phyloP scores from a whole-genome alignment of 2,113 vertebrate species.

The Chitala chitala region DNA sequence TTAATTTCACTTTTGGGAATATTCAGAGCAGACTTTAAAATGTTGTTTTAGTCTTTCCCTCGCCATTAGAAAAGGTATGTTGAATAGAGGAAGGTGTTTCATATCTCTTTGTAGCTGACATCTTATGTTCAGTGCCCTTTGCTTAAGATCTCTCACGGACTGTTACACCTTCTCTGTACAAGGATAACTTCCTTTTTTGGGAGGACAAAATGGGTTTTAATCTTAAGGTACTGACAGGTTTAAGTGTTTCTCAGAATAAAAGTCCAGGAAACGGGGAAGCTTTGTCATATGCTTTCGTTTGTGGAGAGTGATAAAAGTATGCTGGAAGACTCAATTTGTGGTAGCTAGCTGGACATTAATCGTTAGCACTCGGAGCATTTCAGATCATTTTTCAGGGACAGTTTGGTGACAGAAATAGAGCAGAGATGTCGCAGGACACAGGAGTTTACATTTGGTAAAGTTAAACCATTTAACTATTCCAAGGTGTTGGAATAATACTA shows the following conservation, averaged over 20 bases:
- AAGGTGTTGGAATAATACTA: too few species aligned
- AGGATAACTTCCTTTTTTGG: slow-evolving; percentile 31
- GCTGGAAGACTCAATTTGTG: slow-evolving; percentile 30
- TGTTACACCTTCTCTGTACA: slow-evolving; percentile 39
- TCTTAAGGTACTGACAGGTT: slow-evolving; percentile 45
- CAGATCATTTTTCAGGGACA: slow-evolving; percentile 32
- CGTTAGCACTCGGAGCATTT: slow-evolving; percentile 28
- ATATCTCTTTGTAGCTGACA: slow-evolving; percentile 55
- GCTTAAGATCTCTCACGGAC: slow-evolving; percentile 18
- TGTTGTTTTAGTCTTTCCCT: neutral
- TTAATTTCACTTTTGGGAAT: slow-evolving; percentile 18
- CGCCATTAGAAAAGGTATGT: slow-evolving; percentile 44
- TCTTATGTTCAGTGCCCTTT: slow-evolving; percentile 51
- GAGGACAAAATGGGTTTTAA: slow-evolving; percentile 35
- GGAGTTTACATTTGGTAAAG: slow-evolving; percentile 27
- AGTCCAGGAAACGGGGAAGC: slow-evolving; percentile 13
- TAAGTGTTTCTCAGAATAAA: slow-evolving; percentile 35
- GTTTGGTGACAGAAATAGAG: slow-evolving; percentile 16
- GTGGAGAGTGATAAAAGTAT: slow-evolving; percentile 33
- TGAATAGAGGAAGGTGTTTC: slow-evolving; percentile 62
- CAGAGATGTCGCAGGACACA: neutral
- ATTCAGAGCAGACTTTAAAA: slow-evolving; percentile 28
- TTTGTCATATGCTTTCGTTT: slow-evolving; percentile 20
- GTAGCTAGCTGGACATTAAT: slow-evolving; percentile 27
- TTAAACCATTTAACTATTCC: too few species aligned